Conservation (phyloP, 2,113 vertebrate species). For the Myiopsitta monachus region DNA sequence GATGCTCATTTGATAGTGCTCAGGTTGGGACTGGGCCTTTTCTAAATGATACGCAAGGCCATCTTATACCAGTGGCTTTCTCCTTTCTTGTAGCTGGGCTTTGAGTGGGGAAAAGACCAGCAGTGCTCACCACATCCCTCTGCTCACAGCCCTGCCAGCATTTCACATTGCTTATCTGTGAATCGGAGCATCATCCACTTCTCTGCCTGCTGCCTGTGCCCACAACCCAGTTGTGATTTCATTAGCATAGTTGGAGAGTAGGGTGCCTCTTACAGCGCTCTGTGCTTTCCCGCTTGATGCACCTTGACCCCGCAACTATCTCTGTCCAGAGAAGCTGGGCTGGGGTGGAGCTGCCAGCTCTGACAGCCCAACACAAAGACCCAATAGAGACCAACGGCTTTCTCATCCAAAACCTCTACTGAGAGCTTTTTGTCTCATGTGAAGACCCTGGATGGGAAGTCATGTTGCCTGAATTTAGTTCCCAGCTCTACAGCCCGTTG, state of each 20-base stretch:
- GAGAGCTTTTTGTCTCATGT: not conserved
- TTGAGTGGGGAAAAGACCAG: not conserved
- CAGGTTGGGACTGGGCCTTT: not conserved
- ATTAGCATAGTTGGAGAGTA: slow-evolving; percentile 8
- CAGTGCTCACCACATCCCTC: not conserved
- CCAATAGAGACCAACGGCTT: not conserved
- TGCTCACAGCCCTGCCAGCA: not conserved
- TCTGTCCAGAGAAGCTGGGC: not conserved
- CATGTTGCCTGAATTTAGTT: not conserved
- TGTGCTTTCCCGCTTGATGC: not conserved
- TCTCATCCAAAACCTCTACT: not conserved
- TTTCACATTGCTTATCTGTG: not conserved
- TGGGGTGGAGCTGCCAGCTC: not conserved
- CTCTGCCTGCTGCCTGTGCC: not conserved
- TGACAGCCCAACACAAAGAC: not conserved
- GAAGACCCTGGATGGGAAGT: not conserved
- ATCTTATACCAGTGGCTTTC: not conserved
- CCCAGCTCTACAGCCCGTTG: not conserved
- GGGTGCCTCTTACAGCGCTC: not conserved
- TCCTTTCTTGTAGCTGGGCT: not conserved
- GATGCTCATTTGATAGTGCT: not conserved
- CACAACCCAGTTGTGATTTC: slow-evolving; percentile 2
- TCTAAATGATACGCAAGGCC: not conserved
- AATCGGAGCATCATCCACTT: not conserved
- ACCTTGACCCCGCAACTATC: not conserved